phyloP scores from a whole-genome alignment of 2,113 vertebrate species.

The Crotalus tigris region DNA sequence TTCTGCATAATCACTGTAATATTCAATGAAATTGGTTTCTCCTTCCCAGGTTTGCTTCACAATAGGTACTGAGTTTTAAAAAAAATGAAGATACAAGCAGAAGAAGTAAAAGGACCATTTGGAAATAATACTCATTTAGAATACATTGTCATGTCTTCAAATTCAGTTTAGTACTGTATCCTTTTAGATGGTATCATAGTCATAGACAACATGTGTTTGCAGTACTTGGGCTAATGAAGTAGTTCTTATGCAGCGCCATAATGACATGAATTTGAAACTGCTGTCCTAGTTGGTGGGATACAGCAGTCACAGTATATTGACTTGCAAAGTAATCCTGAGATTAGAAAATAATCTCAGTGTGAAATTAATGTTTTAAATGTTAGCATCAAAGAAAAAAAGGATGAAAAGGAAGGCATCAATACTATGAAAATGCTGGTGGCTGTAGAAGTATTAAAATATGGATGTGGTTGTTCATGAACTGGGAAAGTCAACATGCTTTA shows the following conservation, averaged over 20 bases:
- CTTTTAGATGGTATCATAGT: not conserved
- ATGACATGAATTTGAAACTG: not conserved
- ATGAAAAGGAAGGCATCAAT: not conserved
- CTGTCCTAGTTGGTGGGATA: not conserved
- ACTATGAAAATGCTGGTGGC: not conserved
- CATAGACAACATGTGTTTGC: not conserved
- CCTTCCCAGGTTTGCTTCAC: constrained; percentile 94
- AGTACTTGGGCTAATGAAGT: not conserved
- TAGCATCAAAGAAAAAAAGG: not conserved
- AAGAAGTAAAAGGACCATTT: not conserved
- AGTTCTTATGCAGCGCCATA: not conserved
- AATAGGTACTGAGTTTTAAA: constrained; percentile 80
- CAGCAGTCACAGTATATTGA: not conserved
- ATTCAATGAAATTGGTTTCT: constrained; percentile 84
- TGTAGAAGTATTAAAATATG: not conserved
- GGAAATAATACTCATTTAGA: not conserved
- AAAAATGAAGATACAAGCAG: constrained; percentile 11
- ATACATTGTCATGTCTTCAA: not conserved
- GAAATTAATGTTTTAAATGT: not conserved
- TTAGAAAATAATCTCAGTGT: not conserved
- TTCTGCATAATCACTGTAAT: constrained; percentile 92
- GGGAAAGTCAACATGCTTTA: not conserved
- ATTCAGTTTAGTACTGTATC: not conserved
- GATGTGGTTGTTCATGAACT: not conserved
- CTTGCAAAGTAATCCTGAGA: not conserved